These are phyloP conservation scores for Eupeodes latifasciatus DNA, from an alignment of 2,888 invertebrate genomes.

Conservation along the genomic window DNA sequence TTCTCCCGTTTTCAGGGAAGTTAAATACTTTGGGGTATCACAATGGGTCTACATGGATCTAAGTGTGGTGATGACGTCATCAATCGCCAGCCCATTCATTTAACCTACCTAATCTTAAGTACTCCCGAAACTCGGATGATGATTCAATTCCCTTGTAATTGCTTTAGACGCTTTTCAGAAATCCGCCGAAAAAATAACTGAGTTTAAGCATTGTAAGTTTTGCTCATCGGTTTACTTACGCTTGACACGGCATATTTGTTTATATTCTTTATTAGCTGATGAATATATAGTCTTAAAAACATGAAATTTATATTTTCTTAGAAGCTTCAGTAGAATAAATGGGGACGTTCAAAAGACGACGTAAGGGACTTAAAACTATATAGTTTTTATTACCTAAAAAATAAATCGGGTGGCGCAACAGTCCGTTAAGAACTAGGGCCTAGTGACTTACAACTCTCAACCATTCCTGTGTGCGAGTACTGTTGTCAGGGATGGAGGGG, in stretches of 20 bases:
- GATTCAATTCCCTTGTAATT: too few relatives aligned
- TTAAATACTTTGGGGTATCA: too few relatives aligned
- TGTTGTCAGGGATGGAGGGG: too few relatives aligned
- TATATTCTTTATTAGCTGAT: background rate
- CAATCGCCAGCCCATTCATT: too few relatives aligned
- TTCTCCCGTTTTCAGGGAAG: constrained; percentile 1
- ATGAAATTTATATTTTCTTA: background rate
- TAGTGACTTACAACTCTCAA: too few relatives aligned
- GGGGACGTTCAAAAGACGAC: too few relatives aligned
- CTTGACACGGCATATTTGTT: background rate
- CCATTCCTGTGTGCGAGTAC: too few relatives aligned
- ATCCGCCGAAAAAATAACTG: background rate
- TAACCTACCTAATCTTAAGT: background rate
- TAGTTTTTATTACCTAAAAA: too few relatives aligned
- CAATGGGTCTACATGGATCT: background rate
- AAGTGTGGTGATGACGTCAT: too few relatives aligned
- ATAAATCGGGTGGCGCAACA: too few relatives aligned
- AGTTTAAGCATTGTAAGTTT: background rate
- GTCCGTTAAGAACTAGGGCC: too few relatives aligned
- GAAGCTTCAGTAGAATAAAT: constrained; percentile 2
- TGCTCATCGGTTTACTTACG: background rate
- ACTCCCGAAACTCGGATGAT: background rate
- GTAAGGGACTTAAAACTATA: too few relatives aligned
- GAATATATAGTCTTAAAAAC: constrained; percentile 4
- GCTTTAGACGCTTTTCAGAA: background rate